These are phyloP conservation scores for Ardeotis arabs DNA, from an alignment of 2,113 vertebrate genomes.

Conservation along the genomic window DNA sequence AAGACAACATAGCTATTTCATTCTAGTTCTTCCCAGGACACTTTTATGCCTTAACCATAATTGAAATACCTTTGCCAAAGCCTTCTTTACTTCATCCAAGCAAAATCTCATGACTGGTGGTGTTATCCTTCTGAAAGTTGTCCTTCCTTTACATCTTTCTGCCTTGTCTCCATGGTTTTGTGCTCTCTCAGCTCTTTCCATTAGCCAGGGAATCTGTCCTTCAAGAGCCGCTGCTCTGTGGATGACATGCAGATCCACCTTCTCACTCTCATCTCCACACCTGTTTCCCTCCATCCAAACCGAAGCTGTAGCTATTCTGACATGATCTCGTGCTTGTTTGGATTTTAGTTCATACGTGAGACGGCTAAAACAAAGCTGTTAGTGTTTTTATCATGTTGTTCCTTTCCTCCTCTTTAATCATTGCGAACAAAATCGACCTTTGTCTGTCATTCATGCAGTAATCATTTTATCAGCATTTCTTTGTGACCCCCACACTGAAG, in stretches of 20 bases:
- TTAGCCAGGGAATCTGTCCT: not conserved
- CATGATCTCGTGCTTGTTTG: not conserved
- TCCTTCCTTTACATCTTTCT: not conserved
- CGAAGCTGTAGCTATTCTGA: not conserved
- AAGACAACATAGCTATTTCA: not conserved
- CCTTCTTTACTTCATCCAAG: not conserved
- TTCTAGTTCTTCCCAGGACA: not conserved
- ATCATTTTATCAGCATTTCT: not conserved
- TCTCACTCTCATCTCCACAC: not conserved
- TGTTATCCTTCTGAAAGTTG: not conserved
- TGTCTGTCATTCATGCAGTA: not conserved
- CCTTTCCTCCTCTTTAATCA: not conserved
- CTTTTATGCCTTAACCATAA: not conserved
- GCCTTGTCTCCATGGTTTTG: not conserved
- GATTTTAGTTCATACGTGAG: not conserved
- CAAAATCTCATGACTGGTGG: not conserved
- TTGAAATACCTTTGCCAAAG: not conserved
- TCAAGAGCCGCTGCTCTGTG: not conserved
- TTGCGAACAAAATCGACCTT: not conserved
- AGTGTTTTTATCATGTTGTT: not conserved
- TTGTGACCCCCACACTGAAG: not conserved
- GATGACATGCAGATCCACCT: not conserved
- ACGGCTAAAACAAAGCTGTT: not conserved
- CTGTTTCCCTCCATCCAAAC: not conserved
- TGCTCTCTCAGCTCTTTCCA: not conserved